Evolutionary conservation across 2,888 invertebrate species (phyloP), one percentile per base, ranked within the genome.

Genomic region (Alloscopus bannaensis): DNA sequence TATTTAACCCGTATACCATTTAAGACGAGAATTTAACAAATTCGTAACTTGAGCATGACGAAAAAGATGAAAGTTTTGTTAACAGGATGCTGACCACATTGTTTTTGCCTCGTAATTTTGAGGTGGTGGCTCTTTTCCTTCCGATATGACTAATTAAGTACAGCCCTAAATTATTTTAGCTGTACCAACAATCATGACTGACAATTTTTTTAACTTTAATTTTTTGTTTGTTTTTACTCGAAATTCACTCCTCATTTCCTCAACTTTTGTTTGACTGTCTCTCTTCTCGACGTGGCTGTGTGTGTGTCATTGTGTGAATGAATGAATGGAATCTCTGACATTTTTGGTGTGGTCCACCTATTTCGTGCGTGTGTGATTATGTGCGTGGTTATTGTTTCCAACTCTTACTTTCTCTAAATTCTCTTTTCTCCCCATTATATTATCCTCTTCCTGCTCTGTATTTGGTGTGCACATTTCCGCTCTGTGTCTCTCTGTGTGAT

Each of bases 391-490:
- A 29, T 26, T 11, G 24, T 55, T 59, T 59, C 24, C n/a, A 28
- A 3, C 47, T 45, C 3, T 47, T 24, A 36, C 16, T 2, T 59
- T 55, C 11, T 70, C 18, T 50, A 4, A 8, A n/a, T 66, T 36
- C 47, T 66, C 36, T 36, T 45, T 73, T 55, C 6, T 20, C 55
- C 40, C 16, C 4, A 29, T 29, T 36, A 42, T 8, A 31, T 62
- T 28, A 62, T 62, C 50, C 65, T 57, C 57, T 59, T 70, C 68
- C 68, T 68, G 26, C 69, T 59, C 71, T 71, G 45, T 62, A 20
- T 57, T 50, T 65, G 40, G 29, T 47, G 65, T 45, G 55, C 72
- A 50, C 70, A 22, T 16, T n/a, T n/a, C n/a, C n/a, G n/a, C n/a
- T 40, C 64, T 22, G 42, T 36, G 42, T 36, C 42, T 47, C 62